These are phyloP conservation scores for Meles meles DNA, from an alignment of 2,113 vertebrate species.

Conservation along the genomic window DNA sequence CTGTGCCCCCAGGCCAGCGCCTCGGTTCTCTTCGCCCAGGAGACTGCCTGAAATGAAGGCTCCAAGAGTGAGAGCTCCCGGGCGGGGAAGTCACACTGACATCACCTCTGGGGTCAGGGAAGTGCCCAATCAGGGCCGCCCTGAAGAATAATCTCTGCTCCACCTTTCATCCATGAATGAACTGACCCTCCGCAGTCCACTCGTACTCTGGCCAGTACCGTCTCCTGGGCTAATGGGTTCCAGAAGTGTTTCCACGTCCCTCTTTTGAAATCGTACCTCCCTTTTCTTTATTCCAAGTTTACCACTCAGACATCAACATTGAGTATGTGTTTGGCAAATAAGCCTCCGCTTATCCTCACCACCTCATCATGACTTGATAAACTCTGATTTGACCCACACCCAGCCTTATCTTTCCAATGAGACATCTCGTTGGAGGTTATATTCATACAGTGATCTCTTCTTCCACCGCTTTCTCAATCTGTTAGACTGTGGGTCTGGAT, in stretches of 20 bases:
- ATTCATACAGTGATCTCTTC: neutral
- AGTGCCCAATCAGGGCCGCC: neutral
- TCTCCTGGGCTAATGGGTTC: constrained; percentile 29
- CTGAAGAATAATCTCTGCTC: neutral
- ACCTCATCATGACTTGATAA: neutral
- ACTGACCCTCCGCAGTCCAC: neutral
- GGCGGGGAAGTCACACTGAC: neutral
- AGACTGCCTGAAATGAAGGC: neutral
- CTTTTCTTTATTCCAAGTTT: constrained; percentile 29
- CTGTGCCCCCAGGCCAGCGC: neutral
- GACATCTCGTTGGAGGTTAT: neutral
- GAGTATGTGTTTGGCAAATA: constrained; percentile 34
- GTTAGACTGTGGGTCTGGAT: neutral
- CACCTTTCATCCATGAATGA: neutral
- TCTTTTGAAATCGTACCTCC: neutral
- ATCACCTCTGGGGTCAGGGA: neutral
- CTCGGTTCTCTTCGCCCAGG: neutral
- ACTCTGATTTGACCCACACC: constrained; percentile 11
- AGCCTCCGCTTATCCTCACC: neutral
- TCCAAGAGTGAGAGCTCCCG: neutral
- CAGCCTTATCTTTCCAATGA: neutral
- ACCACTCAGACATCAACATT: neutral
- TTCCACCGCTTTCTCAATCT: neutral
- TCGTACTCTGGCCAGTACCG: neutral
- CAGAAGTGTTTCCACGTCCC: neutral